Evolutionary conservation across 1,140 invertebrate genomes (phyloP), one percentile per base, ranked within the genome.

Genomic region (Penaeus vannamei): DNA sequence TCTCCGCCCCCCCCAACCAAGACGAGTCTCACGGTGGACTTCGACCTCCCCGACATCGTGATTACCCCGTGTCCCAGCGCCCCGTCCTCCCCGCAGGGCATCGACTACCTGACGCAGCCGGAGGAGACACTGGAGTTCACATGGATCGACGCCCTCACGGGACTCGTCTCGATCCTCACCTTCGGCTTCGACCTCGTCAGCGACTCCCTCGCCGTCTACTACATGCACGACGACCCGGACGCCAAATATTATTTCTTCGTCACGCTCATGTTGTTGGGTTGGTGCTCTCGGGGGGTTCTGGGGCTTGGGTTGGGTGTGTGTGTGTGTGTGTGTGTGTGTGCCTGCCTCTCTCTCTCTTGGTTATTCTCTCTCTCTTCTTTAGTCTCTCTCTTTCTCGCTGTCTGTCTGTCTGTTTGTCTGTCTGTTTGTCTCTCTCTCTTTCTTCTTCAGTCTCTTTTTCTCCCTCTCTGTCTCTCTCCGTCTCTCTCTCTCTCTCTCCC

Each of bases 121-220:
- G 87, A 89, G 59, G 72, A 89, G 72, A 84, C 87, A 5, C 23
- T 89, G 23, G 81, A 84, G 72, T 89, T 89, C 69, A 29, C 20
- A 0, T 89, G 87, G 87, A 22, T 84, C 2, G 87, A 89, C 36
- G 82, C 87, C 2, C 23, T 89, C 32, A 89, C 87, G 2, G 66
- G 81, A 8, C 20, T 89, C 53, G 59, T 89, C 10, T 89, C 87
- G n/a, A 89, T 89, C 66, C 69, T 61, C 26, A 64, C 87, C 53
- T 89, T 89, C 82, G 84, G 84, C 69, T 89, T 89, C 69, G 82
- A 89, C 69, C 69, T 84, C 46, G 81, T 84, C n/a, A 84, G 81
- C 12, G 87, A 89, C 61, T 60, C 42, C 23, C 72, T 89, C 4
- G 81, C 84, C 1, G 62, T 72, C 32, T 89, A 26, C 82, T 89